These are phyloP conservation scores for Parnassius smintheus DNA, from an alignment of 2,888 invertebrate species.

Conservation along the genomic window DNA sequence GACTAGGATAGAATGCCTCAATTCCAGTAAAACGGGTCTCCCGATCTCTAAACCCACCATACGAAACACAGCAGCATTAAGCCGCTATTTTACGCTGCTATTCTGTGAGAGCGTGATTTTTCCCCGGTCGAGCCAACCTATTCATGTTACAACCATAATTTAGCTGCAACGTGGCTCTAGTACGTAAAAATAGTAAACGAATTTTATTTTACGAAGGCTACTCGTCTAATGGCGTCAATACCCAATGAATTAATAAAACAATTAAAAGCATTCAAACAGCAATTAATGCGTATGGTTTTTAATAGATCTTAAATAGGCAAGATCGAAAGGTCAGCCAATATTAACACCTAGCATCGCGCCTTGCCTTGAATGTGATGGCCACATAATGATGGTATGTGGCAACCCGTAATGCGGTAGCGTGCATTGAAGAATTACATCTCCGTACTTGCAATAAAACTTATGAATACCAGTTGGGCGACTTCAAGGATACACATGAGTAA, in stretches of 20 bases:
- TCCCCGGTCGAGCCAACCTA: too few relatives aligned
- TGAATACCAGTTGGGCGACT: too few relatives aligned
- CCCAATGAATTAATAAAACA: background rate
- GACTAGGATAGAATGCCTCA: too few relatives aligned
- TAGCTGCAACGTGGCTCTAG: too few relatives aligned
- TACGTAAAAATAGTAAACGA: background rate
- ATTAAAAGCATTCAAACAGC: too few relatives aligned
- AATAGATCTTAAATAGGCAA: slow-evolving; percentile 7
- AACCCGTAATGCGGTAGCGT: slow-evolving; percentile 11
- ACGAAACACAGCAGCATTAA: too few relatives aligned
- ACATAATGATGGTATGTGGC: slow-evolving; percentile 5
- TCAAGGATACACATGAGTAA: too few relatives aligned
- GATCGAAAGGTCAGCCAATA: slow-evolving; percentile 6
- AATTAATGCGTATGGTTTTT: background rate
- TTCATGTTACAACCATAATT: too few relatives aligned
- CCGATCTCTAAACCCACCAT: too few relatives aligned
- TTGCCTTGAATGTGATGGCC: slow-evolving; percentile 9
- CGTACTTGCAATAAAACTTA: background rate
- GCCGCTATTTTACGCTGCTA: too few relatives aligned
- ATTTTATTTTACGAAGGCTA: background rate
- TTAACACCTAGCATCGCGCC: slow-evolving; percentile 1
- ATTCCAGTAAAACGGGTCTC: too few relatives aligned
- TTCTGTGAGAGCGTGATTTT: too few relatives aligned
- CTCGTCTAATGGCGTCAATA: background rate
- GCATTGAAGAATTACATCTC: slow-evolving; percentile 11